Percentiles rank a stretch among this genome's conserved stretches.
Conservation (phyloP, 2,113 vertebrate genomes). For the Trematocara variabile region DNA sequence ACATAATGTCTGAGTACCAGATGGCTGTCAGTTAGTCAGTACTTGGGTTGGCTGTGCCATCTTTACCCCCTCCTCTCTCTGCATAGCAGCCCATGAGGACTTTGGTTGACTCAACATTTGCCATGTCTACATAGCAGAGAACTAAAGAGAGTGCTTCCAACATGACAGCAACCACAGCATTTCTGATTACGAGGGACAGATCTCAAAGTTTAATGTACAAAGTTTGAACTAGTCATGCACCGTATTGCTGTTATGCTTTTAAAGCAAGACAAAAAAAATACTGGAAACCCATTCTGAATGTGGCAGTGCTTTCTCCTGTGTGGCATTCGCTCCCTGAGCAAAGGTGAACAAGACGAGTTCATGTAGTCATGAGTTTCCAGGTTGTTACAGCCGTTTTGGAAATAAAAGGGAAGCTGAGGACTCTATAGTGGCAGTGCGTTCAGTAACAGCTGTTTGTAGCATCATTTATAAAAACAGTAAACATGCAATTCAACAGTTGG, state of each 20-base stretch:
- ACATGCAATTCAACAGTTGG: constrained; percentile 39
- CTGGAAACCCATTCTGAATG: background rate
- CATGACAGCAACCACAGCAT: background rate
- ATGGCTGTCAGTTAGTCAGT: constrained; percentile 52
- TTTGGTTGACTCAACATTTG: constrained; percentile 32
- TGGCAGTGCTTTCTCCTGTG: constrained; percentile 5
- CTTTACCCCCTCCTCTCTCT: background rate
- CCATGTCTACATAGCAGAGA: background rate
- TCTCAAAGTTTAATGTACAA: background rate
- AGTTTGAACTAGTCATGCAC: constrained; percentile 5
- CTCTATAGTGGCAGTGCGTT: constrained; percentile 56
- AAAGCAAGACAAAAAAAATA: background rate
- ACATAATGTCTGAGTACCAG: constrained; percentile 37
- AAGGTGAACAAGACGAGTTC: constrained; percentile 23
- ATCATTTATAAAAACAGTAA: constrained; percentile 38
- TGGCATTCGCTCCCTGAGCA: constrained; percentile 52
- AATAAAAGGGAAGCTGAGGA: constrained; percentile 11
- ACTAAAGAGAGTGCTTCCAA: background rate
- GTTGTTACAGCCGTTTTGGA: background rate
- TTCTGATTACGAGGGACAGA: background rate
- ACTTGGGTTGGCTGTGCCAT: background rate
- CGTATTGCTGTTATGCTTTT: constrained; percentile 12
- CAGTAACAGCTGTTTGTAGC: constrained; percentile 47
- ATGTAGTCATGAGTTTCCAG: constrained; percentile 28
- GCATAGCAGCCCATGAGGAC: constrained; percentile 5